Evolutionary conservation across 2,797 vertebrate genomes (phyloP), one percentile per base, ranked within the genome.

Genomic region (Nannoperca australis): DNA sequence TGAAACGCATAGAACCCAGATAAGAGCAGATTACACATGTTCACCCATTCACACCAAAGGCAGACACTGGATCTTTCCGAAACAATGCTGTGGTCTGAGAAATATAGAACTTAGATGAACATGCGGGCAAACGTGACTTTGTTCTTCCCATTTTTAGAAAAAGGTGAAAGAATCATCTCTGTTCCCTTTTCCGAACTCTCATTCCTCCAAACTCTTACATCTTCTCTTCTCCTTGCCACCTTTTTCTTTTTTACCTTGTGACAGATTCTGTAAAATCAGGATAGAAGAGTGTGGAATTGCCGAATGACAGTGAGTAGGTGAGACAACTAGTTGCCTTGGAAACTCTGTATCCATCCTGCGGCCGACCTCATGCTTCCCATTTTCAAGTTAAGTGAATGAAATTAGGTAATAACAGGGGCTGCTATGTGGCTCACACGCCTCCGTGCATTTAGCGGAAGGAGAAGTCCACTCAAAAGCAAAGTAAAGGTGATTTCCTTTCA

Each of bases 271-370:
- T 78, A 80, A 83, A 84, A 51, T 13, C 34, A 42, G 30, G 45
- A 38, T 34, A 22, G 18, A 32, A 15, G 30, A 40, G 44, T 49
- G 32, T 59, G 36, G 44, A 70, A 88, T 87, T 84, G 82, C 49
- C 83, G 79, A 91, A 83, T 88, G 89, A 89, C 82, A 86, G 81
- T 78, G 78, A 81, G 86, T 85, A 88, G 84, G 90, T 85, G 90
- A 83, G 74, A 88, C 85, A 86, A 89, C 78, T 69, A 84, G 89
- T 91, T 91, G 53, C 72, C 76, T 62, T 71, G 69, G 60, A 64
- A 83, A 74, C 67, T 76, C 56, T 59, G 22, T 49, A 54, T 61
- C 49, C 47, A 54, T 70, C 60, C 38, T 53, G 17, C 55, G 63
- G 74, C 70, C 55, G 49, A 66, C 45, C 55, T 67, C 63, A 53